phyloP scores from a whole-genome alignment of 2,888 invertebrate genomes.

The Coleophora flavipennella region DNA sequence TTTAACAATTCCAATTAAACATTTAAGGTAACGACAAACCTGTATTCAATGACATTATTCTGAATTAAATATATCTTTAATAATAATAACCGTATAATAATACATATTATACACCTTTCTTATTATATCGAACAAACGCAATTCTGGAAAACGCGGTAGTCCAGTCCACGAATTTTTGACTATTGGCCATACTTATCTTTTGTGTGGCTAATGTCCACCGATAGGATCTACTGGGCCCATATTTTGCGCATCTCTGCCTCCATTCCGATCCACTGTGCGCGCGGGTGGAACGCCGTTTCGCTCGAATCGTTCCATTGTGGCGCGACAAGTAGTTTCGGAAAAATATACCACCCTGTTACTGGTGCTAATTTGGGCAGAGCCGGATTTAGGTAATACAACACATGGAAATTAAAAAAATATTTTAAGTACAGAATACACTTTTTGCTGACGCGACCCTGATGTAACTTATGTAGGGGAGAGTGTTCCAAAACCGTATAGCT shows the following conservation, averaged over 20 bases:
- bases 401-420: too few species aligned
- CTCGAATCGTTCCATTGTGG: constrained; percentile 46
- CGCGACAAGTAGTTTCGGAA: constrained; percentile 56
- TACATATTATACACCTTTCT: constrained; percentile 2
- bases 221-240: constrained; percentile 21
- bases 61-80: constrained; percentile 10
- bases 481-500: too few species aligned
- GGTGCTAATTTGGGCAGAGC: constrained; percentile 55
- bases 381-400: constrained; percentile 30
- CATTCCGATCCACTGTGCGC: constrained; percentile 27
- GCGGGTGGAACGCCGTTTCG: constrained; percentile 28
- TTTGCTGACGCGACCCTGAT: too few species aligned
- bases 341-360: constrained; percentile 64
- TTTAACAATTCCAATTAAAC: too few species aligned
- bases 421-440: too few species aligned
- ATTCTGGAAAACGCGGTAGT: constrained; percentile 15
- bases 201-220: constrained; percentile 22
- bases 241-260: constrained; percentile 49
- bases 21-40: neutral
- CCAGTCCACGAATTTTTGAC: constrained; percentile 5
- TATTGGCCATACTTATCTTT: constrained; percentile 11
- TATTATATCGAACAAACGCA: constrained; percentile 20
- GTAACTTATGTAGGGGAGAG: too few species aligned
- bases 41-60: too few species aligned
- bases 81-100: constrained; percentile 20